phyloP scores from a whole-genome alignment of 2,888 invertebrate species.

The Monoplex corrugatus region DNA sequence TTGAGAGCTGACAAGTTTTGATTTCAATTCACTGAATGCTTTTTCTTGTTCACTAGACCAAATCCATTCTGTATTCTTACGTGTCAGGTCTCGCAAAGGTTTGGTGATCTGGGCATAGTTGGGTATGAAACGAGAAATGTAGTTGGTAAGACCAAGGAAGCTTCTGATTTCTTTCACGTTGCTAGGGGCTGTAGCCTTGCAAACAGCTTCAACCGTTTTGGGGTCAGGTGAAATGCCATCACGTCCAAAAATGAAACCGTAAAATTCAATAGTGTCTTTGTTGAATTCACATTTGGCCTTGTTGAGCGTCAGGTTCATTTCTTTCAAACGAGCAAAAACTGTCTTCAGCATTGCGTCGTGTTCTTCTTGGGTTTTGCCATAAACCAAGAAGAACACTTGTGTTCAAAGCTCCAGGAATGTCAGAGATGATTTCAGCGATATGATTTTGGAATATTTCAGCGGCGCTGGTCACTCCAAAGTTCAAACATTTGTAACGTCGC shows the following conservation, averaged over 20 bases:
- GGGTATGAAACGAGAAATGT: not conserved
- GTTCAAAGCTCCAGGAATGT: slow-evolving; percentile 56
- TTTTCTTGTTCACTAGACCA: slow-evolving; percentile 55
- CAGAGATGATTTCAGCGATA: slow-evolving; percentile 54
- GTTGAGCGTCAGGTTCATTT: not conserved
- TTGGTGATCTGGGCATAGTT: not conserved
- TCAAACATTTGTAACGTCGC: slow-evolving; percentile 61
- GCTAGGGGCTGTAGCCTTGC: not conserved
- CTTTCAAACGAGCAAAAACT: not conserved
- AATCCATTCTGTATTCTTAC: slow-evolving; percentile 55
- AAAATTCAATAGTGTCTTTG: slow-evolving; percentile 21
- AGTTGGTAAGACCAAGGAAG: not conserved
- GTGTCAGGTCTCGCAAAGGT: no score
- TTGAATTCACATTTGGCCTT: not conserved
- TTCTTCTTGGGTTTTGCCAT: slow-evolving; percentile 55
- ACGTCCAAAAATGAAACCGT: not conserved
- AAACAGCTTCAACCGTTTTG: not conserved
- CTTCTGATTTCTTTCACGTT: not conserved
- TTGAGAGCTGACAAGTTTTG: slow-evolving; percentile 52
- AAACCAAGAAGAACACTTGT: slow-evolving; percentile 62
- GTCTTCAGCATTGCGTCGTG: slow-evolving; percentile 54
- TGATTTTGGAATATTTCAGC: slow-evolving; percentile 61
- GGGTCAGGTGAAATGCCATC: slow-evolving; percentile 6
- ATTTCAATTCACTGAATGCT: slow-evolving; percentile 61
- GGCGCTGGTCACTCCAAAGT: slow-evolving; percentile 60